Conservation (phyloP, 2,797 vertebrate species). For the Malurus splendens region DNA sequence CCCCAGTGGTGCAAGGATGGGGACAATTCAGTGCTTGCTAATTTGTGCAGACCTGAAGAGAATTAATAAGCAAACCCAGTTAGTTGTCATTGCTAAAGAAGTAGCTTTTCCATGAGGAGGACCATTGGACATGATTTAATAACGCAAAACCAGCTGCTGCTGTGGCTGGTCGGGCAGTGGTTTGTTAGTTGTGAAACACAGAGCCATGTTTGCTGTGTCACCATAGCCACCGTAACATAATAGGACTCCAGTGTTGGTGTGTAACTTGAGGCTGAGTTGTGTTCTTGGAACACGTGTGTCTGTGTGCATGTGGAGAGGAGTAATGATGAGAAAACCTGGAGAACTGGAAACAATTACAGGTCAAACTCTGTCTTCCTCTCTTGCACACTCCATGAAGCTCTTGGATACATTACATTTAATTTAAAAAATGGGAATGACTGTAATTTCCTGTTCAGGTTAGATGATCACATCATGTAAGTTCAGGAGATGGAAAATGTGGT, state of each 20-base stretch:
- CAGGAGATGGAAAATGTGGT: neutral
- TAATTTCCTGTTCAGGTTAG: neutral
- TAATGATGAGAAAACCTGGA: neutral
- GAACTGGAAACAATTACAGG: slow-evolving; percentile 15
- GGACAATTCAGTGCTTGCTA: neutral
- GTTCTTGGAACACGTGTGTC: neutral
- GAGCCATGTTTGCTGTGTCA: neutral
- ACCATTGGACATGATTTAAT: neutral
- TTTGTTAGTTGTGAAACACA: neutral
- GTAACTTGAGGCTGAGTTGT: neutral
- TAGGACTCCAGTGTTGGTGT: neutral
- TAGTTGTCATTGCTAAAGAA: neutral
- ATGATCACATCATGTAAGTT: neutral
- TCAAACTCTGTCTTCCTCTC: neutral
- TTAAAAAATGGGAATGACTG: neutral
- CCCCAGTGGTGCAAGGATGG: neutral
- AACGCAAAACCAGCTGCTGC: neutral
- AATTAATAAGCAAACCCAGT: neutral
- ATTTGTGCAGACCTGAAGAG: neutral
- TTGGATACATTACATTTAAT: neutral
- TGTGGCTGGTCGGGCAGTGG: neutral
- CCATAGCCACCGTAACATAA: neutral
- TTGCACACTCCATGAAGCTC: neutral
- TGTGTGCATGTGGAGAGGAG: neutral
- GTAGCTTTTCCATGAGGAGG: neutral